Evolutionary conservation across 2,113 vertebrate genomes (phyloP), one percentile per base, ranked within the genome.

Genomic region (Oostethus manadensis): DNA sequence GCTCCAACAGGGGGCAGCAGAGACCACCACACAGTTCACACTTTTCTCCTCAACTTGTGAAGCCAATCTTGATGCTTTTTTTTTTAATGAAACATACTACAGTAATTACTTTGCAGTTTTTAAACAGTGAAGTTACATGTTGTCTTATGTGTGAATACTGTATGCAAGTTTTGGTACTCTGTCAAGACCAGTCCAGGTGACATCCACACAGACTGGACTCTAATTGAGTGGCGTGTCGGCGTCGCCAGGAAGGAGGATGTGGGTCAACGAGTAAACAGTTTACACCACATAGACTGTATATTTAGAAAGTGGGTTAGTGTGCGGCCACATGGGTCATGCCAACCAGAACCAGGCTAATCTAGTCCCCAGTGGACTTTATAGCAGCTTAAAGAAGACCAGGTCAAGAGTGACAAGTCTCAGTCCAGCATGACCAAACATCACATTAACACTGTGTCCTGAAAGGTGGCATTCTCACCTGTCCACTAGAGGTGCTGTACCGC

Each of bases 401-500:
- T 63, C 46, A 67, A 3, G 6, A 40, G n/a, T 48, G 35, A 18
- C 17, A 54, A 7, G 29, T 10, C 20, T 1, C n/a, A 54, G 11
- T 38, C 49, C 13, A 51, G 51, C 13, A 15, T 13, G 5, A 29
- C 29, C 16, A 29, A 17, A 35, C 23, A 33, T 21, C 22, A 23
- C 5, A 45, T 14, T 44, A 1, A 1, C 20, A 3, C 29, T 33
- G 29, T 33, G 29, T 33, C 29, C 29, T 3, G 29, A 33, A 4
- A 5, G 23, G 38, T n/a, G 7, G 38, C 15, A n/a, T 48, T 20
- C 78, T 84, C 66, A 87, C 86, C 84, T 85, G 82, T 69, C 59
- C 84, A 56, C 58, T 68, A 10, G 78, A 22, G 64, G 88, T 83
- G 73, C 81, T 68, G 0, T 94, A 94, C 86, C 92, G 91, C 87